phyloP scores from a whole-genome alignment of 1,140 invertebrate species.

The Tetramorium simillimum region DNA sequence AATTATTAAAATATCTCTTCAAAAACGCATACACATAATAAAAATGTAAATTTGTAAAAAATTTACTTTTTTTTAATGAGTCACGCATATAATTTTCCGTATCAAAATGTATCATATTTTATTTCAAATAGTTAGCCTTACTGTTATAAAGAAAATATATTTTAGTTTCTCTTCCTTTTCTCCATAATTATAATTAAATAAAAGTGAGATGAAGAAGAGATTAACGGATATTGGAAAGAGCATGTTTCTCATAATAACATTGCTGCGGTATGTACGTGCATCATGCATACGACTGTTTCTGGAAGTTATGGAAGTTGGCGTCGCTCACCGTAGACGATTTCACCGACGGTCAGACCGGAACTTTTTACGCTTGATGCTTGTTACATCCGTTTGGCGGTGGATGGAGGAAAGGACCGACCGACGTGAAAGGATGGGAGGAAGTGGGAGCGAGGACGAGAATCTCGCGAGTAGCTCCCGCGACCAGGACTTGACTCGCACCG shows the following conservation, averaged over 20 bases:
- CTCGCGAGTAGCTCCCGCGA: constrained; percentile 56
- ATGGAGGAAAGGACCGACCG: neutral
- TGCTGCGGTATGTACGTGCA: neutral
- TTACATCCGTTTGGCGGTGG: constrained; percentile 44
- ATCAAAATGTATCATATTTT: neutral
- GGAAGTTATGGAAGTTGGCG: constrained; percentile 29
- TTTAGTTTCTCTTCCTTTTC: neutral
- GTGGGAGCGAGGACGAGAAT: constrained; percentile 8
- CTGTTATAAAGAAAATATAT: neutral
- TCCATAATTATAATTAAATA: neutral
- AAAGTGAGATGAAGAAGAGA: neutral
- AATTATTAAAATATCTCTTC: constrained; percentile 10
- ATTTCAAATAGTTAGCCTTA: neutral
- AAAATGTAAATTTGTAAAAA: neutral
- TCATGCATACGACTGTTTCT: constrained; percentile 40
- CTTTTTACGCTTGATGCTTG: constrained; percentile 52
- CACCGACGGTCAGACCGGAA: constrained; percentile 41
- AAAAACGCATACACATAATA: neutral
- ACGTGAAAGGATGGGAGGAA: neutral
- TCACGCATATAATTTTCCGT: neutral
- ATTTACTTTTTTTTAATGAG: neutral
- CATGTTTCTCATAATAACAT: neutral
- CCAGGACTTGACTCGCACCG: constrained; percentile 67
- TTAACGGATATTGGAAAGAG: neutral
- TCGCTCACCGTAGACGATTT: constrained; percentile 13